These are phyloP conservation scores for Cirrhinus molitorella DNA, from an alignment of 2,797 vertebrate genomes.

Conservation along the genomic window DNA sequence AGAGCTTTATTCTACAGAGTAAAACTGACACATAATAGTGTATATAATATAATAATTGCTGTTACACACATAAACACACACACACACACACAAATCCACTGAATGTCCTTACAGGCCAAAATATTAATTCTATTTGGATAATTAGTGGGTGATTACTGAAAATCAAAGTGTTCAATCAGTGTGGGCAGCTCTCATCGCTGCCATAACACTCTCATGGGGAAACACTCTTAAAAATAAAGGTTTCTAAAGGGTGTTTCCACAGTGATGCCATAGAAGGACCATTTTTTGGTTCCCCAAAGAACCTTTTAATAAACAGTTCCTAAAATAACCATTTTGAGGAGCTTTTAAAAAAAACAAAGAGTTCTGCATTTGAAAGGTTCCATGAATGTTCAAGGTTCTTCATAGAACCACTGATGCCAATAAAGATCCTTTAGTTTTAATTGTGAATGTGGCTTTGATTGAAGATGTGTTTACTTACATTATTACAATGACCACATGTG, in stretches of 20 bases:
- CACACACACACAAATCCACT: conserved; percentile 3
- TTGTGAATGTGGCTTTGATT: conserved; percentile 24
- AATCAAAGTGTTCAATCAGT: conserved; percentile 61
- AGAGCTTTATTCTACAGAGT: conserved; percentile 47
- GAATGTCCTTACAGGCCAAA: conserved; percentile 18
- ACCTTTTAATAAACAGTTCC: no score
- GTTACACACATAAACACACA: conserved; percentile 29
- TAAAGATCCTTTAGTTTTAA: no score
- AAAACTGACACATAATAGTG: conserved; percentile 56
- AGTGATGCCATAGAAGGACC: no score
- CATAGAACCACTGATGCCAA: no score
- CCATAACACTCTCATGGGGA: conserved; percentile 52
- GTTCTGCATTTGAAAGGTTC: no score
- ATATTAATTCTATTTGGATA: conserved; percentile 59
- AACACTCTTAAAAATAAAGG: not conserved
- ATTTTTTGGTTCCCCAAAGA: no score
- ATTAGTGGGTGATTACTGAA: conserved; percentile 59
- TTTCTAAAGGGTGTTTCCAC: no score
- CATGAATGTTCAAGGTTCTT: no score
- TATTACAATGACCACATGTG: conserved; percentile 58
- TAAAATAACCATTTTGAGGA: no score
- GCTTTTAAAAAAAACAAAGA: no score
- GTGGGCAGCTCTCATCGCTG: conserved; percentile 50
- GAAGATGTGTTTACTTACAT: conserved; percentile 48
- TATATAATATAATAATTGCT: conserved; percentile 58